These are phyloP conservation scores for Corapipo altera DNA, from an alignment of 2,113 vertebrate genomes.

Conservation along the genomic window DNA sequence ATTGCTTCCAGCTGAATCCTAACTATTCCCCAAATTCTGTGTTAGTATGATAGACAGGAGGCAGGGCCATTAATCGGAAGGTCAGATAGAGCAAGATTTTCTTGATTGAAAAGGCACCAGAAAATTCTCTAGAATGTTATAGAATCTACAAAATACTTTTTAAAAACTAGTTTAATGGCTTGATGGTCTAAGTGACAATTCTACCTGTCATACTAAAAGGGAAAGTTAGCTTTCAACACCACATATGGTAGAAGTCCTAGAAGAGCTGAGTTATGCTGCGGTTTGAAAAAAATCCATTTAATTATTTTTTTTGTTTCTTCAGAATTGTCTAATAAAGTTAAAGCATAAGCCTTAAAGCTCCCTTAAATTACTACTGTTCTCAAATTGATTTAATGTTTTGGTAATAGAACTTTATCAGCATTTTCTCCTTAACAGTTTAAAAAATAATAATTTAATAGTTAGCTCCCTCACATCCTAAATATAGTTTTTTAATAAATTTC, in stretches of 20 bases:
- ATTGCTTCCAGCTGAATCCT: slow-evolving; percentile 81
- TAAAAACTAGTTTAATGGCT: slow-evolving; percentile 70
- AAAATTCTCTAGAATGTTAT: slow-evolving; percentile 78
- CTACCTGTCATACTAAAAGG: slow-evolving; percentile 68
- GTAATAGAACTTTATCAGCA: neutral
- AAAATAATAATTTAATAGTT: neutral
- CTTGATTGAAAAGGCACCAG: slow-evolving; percentile 77
- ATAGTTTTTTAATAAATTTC: neutral
- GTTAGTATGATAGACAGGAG: slow-evolving; percentile 84
- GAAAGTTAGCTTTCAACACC: slow-evolving; percentile 49
- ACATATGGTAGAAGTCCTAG: slow-evolving; percentile 17
- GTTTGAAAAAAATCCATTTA: slow-evolving; percentile 7
- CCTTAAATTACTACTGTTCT: neutral
- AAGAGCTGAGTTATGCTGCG: neutral
- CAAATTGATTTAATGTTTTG: neutral
- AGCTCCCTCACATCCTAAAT: neutral
- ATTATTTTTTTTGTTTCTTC: slow-evolving; percentile 30
- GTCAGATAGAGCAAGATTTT: slow-evolving; percentile 79
- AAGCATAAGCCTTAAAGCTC: slow-evolving; percentile 1
- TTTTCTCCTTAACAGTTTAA: neutral
- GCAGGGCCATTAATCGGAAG: slow-evolving; percentile 82
- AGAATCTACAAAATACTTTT: slow-evolving; percentile 68
- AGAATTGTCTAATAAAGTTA: neutral
- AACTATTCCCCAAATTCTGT: slow-evolving; percentile 77
- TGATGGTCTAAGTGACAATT: slow-evolving; percentile 73